Evolutionary conservation across 2,888 invertebrate genomes (phyloP).

Genomic region (Lycocerus yunnanus): DNA sequence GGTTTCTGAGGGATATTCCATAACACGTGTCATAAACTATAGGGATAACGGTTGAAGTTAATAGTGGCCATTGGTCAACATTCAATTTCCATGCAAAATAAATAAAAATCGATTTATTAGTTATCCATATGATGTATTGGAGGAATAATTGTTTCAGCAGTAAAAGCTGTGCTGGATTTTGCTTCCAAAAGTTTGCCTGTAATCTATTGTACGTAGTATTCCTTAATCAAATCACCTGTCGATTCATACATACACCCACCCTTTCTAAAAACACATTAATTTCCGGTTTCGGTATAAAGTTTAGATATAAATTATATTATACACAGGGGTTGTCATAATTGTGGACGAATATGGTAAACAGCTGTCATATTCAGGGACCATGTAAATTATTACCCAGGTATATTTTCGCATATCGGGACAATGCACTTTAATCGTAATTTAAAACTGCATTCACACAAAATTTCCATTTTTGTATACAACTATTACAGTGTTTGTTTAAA

Average conservation of each 20-base stretch:
- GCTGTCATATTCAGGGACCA: not conserved
- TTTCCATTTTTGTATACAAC: too few relatives aligned
- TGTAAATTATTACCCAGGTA: not conserved
- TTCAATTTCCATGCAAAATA: not conserved
- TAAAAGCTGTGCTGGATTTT: too few relatives aligned
- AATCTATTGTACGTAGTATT: not conserved
- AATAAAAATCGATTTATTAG: not conserved
- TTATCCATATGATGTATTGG: not conserved
- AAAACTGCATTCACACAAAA: not conserved
- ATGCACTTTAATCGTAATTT: not conserved
- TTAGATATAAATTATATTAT: not conserved
- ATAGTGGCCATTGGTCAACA: not conserved
- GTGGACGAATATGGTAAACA: not conserved
- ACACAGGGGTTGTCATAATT: not conserved
- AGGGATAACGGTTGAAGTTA: not conserved
- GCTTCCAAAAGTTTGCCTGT: not conserved
- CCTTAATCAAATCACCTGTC: not conserved
- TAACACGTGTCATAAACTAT: conserved; percentile 22
- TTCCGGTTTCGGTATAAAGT: not conserved
- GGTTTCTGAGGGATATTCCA: conserved; percentile 9
- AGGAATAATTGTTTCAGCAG: too few relatives aligned
- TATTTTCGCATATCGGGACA: not conserved
- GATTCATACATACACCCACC: not conserved
- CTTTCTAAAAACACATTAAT: not conserved
- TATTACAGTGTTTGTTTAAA: too few relatives aligned